Evolutionary conservation across 2,888 invertebrate genomes (phyloP), one percentile per base, ranked within the genome.

Genomic region (Troglohyphantes excavatus): DNA sequence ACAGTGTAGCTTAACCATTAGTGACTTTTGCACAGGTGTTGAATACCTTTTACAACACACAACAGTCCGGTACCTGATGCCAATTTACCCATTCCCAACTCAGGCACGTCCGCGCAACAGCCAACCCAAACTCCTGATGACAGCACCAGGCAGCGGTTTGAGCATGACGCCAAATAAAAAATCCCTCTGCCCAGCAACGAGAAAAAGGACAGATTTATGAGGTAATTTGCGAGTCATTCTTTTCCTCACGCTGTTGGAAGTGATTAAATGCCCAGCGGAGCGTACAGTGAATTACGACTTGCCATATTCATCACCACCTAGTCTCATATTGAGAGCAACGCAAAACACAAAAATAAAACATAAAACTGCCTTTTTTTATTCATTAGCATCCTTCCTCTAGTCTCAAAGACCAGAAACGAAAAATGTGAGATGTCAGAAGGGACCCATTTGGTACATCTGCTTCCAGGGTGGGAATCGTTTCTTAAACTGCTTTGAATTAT

Each of bases 141-240:
- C 33, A 33, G 33, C 13, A 53, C 13, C 53, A n/a, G 53, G n/a
- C n/a, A 21, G 11, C 21, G 23, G 43, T 23, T 19, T 39, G 70
- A 39, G 21, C 43, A 39, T 23, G 70, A 53, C 53, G 53, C 53
- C 13, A n/a, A 39, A 61, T n/a, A 78, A 68, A 61, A 21, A 72
- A 78, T 65, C 39, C 27, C 23, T 29, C 26, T 27, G 67, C 29
- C 26, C 23, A 13, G 13, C 13, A 84, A 67, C 23, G 75, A 53
- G 63, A 53, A 29, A 53, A 67, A 61, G 72, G 87, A 85, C 87
- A 81, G 87, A 87, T 87, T 87, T 87, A 87, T 78, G 79, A 81
- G 53, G 79, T 87, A 87, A 87, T 87, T 87, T 87, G 81, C 79
- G 70, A 78, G 70, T 78, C 70, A 78, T 86, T 86, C 79, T 79